Percentiles rank a stretch among this genome's conserved stretches.
Evolutionary conservation across 2,888 invertebrate genomes (phyloP).

Genomic region (Drosophila parthenogenetica): DNA sequence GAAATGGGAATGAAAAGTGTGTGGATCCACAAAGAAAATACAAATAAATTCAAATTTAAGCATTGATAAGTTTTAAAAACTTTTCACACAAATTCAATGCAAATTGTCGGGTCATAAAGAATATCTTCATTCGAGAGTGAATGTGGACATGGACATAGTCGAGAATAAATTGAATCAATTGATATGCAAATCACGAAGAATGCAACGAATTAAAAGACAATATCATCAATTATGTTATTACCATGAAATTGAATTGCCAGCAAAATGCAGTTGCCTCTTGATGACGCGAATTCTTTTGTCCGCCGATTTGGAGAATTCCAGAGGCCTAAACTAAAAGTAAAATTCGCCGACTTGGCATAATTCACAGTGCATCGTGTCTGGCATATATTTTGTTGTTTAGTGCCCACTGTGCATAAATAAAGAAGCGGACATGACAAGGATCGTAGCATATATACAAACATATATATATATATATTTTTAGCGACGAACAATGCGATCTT

Average conservation of each 20-base stretch:
- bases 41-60: background rate
- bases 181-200: conserved; percentile 71
- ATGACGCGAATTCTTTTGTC: conserved; percentile 50
- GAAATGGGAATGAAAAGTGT: conserved; percentile 35
- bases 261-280: background rate
- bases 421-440: conserved; percentile 78
- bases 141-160: conserved; percentile 24
- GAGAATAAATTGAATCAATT: conserved; percentile 51
- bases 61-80: background rate
- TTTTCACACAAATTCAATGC: conserved; percentile 10
- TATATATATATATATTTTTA: background rate
- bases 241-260: conserved; percentile 65
- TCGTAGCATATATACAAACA: conserved; percentile 38
- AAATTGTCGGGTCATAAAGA: conserved; percentile 26
- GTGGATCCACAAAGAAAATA: conserved; percentile 30
- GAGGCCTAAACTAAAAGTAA: conserved; percentile 33
- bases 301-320: conserved; percentile 55
- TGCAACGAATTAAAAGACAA: conserved; percentile 85
- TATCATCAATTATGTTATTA: conserved; percentile 85
- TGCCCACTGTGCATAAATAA: conserved; percentile 64
- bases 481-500: conserved; percentile 63
- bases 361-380: conserved; percentile 68
- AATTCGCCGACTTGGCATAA: conserved; percentile 58
- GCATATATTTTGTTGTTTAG: conserved; percentile 53
- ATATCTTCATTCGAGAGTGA: conserved; percentile 32